Evolutionary conservation across 2,113 vertebrate genomes (phyloP).

Genomic region (Petromus typicus): DNA sequence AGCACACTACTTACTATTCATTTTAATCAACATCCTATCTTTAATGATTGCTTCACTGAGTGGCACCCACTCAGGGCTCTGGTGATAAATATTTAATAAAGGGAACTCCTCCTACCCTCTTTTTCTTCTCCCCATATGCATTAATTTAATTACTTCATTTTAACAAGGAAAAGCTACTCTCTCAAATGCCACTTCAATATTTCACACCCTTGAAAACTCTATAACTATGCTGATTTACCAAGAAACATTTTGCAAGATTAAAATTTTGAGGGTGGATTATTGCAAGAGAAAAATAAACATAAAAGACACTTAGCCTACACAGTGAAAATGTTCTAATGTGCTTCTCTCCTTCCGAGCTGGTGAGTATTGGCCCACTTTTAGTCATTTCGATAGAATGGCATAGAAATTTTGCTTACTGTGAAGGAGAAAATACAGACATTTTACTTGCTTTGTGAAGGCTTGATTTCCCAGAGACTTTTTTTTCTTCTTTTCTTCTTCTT

Average conservation of each 20-base stretch:
- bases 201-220: constrained; percentile 71
- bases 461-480: constrained; percentile 70
- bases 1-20: constrained; percentile 70
- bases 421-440: constrained; percentile 76
- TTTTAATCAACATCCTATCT: constrained; percentile 71
- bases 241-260: constrained; percentile 12
- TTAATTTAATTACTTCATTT: constrained; percentile 71
- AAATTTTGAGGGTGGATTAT: constrained; percentile 39
- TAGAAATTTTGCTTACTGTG: constrained; percentile 24
- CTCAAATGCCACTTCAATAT: constrained; percentile 53
- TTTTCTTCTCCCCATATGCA: constrained; percentile 52
- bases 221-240: constrained; percentile 53
- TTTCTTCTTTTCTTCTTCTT: neutral
- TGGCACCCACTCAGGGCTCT: constrained; percentile 25
- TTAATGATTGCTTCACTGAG: constrained; percentile 64
- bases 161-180: constrained; percentile 73
- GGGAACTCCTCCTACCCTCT: constrained; percentile 67
- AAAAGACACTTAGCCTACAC: neutral
- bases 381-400: neutral
- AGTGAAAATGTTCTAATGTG: neutral
- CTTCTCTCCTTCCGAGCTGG: neutral
- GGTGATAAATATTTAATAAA: constrained; percentile 81
- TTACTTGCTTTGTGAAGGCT: constrained; percentile 55
- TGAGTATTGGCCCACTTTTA: constrained; percentile 8
- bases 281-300: neutral